phyloP scores from a whole-genome alignment of 2,113 vertebrate genomes.

The Upupa epops region DNA sequence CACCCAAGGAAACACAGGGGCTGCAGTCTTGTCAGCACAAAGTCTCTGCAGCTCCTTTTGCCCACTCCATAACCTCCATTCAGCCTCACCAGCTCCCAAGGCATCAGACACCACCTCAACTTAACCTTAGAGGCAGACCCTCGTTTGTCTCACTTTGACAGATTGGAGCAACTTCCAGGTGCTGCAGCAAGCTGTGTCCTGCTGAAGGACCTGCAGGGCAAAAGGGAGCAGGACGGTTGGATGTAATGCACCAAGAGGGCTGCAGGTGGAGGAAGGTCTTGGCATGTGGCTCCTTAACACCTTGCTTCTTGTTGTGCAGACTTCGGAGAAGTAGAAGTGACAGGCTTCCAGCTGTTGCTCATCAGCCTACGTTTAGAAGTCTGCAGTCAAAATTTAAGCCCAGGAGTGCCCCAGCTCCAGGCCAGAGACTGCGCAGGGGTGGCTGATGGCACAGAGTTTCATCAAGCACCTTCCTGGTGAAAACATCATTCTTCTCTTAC shows the following conservation, averaged over 20 bases:
- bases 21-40: background rate
- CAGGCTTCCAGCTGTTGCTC: fast-evolving
- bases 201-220: background rate
- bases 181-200: background rate
- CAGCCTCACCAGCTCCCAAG: background rate
- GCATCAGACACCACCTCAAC: background rate
- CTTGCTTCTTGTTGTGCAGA: background rate
- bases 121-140: no score
- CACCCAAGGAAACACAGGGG: fast-evolving
- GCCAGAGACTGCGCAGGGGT: background rate
- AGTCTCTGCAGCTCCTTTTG: fast-evolving
- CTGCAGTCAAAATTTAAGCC: background rate
- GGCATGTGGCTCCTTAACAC: background rate
- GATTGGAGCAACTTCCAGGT: background rate
- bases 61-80: fast-evolving
- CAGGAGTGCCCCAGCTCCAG: background rate
- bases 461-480: background rate
- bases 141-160: fast-evolving
- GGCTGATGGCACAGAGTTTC: no score
- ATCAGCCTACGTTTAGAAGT: background rate
- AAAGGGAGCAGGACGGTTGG: background rate
- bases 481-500: background rate
- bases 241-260: background rate
- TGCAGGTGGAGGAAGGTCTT: background rate
- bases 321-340: background rate